Base-by-base conservation (phyloP, 2,888 invertebrate species). In the Polietes domitor region DNA sequence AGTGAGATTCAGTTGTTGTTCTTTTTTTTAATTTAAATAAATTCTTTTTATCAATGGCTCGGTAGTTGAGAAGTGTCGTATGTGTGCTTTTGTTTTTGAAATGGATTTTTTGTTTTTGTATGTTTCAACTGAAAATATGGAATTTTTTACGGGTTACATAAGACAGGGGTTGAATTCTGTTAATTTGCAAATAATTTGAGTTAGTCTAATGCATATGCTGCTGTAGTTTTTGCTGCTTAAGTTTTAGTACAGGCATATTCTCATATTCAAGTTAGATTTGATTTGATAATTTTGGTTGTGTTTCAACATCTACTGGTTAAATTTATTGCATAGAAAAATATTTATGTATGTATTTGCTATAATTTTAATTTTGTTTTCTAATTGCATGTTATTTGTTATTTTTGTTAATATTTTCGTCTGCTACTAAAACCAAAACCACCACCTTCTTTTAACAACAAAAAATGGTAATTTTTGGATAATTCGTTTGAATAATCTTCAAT, bases 41-140 rank as follows among this genome's bases (percentile, higher is more conserved):
- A 80, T 77, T 75, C 55, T 58, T 53, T 63, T 74, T 65, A 63
- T 53, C 80, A 58, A 80, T 83, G 83, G 83, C 83, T 83, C 83
- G 83, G 83, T 80, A 80, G 74, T 83, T 83, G 53, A 83, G 63
- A 68, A 74, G 70, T 70, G 19, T 75, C 10, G 50, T 32, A 17
- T 50, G 63, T 53, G 37, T 65, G 55, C 28, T 43, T 26, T 43
- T 47, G 58, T 28, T 65, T 73, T 63, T 9, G 10, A 77, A 76
- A 73, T 58, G 55, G 61, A 58, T 37, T 58, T 72, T 72, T 73
- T n/a, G 24, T 41, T 37, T 37, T 37, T 37, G 37, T 7, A 9
- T 10, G 37, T 12, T 81, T 47, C 26, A 72, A 77, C 17, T 50
- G 28, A 77, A 50, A 72, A 47, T 63, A 7, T 53, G 26, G 2